Evolutionary conservation across 2,888 invertebrate species (phyloP), one percentile per base, ranked within the genome.

Genomic region (Coremacera marginata): DNA sequence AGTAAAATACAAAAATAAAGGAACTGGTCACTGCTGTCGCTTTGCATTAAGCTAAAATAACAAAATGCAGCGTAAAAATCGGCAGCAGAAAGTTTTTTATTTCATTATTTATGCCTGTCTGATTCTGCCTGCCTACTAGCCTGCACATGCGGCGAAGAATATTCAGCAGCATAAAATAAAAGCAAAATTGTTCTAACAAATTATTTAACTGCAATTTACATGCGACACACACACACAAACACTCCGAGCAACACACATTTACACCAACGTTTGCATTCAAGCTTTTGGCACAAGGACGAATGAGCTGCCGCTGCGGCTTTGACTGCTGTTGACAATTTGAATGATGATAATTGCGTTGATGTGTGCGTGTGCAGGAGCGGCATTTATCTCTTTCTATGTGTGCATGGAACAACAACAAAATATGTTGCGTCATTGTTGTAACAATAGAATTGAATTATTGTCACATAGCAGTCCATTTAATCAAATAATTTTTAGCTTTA

Each of bases 181-280:
- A 65, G 16, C 19, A 55, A 55, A 60, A 22, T 27, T 25, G 60
- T 60, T 60, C 65, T 34, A 31, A 60, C 67, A 67, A 37, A 67
- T 37, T 44, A 67, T 67, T 37, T 67, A 44, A 25, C 31, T 9
- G 49, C 70, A 57, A 55, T 31, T 14, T 76, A 67, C 70, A 75
- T 51, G 76, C 72, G 71, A 31, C 74, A 74, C 78, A 78, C 70
- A 71, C 76, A 79, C 65, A 51, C 37, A 52, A 37, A 52, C 73
- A 63, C 37, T 75, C 51, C 73, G 11, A 74, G 70, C 70, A 34
- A 25, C 37, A 73, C 67, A 75, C 60, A 71, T 62, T 63, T 71
- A 5, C 11, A 68, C 52, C 57, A 44, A 44, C 5, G 34, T 14
- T 22, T 37, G 11, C 49, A 37, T 37, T 37, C 9, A 52, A 62